phyloP scores from a whole-genome alignment of 2,797 vertebrate genomes.

The Anguilla marmorata region DNA sequence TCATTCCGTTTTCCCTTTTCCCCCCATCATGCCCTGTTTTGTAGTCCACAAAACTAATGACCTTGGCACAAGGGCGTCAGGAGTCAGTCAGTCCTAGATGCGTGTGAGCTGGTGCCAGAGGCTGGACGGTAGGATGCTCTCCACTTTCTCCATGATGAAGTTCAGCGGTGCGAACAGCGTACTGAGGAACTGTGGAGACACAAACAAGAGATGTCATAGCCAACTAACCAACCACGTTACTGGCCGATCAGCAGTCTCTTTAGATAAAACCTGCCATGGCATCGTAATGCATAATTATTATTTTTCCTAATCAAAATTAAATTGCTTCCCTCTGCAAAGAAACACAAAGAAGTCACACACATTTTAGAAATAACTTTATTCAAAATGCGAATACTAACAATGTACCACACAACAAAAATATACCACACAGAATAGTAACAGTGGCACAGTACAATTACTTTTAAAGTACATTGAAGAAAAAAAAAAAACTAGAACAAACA shows the following conservation, averaged over 20 bases:
- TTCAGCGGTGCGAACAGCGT: conserved; percentile 94
- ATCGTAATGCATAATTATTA: neutral
- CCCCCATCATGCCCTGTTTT: conserved; percentile 21
- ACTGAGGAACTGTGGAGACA: conserved; percentile 86
- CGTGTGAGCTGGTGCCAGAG: conserved; percentile 97
- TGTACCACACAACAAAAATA: neutral
- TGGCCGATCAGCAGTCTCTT: neutral
- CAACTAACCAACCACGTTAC: neutral
- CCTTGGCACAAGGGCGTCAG: neutral
- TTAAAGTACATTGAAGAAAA: neutral
- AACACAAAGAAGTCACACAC: neutral
- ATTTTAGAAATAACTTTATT: neutral
- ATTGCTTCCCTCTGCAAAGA: neutral
- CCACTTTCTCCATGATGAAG: conserved; percentile 98
- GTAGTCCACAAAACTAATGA: neutral
- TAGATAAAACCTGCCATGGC: neutral
- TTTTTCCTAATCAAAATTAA: neutral
- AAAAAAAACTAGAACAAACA: neutral
- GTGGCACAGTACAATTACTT: neutral
- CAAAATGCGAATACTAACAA: neutral
- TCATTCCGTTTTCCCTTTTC: neutral
- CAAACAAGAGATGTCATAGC: conserved; percentile 26
- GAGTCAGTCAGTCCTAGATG: conserved; percentile 70
- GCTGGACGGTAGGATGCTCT: conserved; percentile 95
- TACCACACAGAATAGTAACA: neutral